A percentile compares a stretch with the other conserved stretches of the same genome.
Evolutionary conservation across 2,888 invertebrate genomes (phyloP).

Genomic region (Erebia palarica): DNA sequence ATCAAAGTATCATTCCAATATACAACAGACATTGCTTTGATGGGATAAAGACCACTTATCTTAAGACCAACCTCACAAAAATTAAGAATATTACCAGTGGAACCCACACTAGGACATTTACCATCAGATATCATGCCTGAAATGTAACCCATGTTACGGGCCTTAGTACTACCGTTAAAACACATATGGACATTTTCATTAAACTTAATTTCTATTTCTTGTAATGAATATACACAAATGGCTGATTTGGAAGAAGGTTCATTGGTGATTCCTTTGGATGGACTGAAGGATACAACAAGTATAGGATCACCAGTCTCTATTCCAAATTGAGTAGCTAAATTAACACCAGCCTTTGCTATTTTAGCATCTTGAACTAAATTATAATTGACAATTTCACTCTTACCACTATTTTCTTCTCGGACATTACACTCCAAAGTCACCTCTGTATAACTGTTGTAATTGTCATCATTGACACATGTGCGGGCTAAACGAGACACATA

Average conservation of each 20-base stretch:
- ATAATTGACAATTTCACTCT: conserved; percentile 85
- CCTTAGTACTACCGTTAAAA: conserved; percentile 96
- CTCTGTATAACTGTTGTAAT: conserved; percentile 98
- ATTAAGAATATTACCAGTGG: conserved; percentile 94
- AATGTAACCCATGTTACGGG: conserved; percentile 95
- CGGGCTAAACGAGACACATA: conserved; percentile 95
- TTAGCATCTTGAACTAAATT: conserved; percentile 97
- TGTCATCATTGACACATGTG: conserved; percentile 96
- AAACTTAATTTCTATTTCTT: conserved; percentile 95
- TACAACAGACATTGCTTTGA: conserved; percentile 88
- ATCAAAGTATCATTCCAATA: conserved; percentile 91
- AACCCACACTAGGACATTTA: conserved; percentile 93
- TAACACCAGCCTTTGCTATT: conserved; percentile 91
- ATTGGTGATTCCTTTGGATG: conserved; percentile 93
- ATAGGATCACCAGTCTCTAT: conserved; percentile 91
- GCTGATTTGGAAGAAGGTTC: conserved; percentile 93
- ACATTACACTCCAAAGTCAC: conserved; percentile 94
- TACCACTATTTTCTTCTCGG: conserved; percentile 80
- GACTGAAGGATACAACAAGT: conserved; percentile 94
- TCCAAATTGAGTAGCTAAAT: conserved; percentile 90
- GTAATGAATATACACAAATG: conserved; percentile 95
- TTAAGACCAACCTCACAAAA: conserved; percentile 96
- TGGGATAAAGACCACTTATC: conserved; percentile 94
- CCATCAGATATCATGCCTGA: conserved; percentile 96
- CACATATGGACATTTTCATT: conserved; percentile 99